Evolutionary conservation across 2,888 invertebrate genomes (phyloP).

Genomic region (Ophraella communa): DNA sequence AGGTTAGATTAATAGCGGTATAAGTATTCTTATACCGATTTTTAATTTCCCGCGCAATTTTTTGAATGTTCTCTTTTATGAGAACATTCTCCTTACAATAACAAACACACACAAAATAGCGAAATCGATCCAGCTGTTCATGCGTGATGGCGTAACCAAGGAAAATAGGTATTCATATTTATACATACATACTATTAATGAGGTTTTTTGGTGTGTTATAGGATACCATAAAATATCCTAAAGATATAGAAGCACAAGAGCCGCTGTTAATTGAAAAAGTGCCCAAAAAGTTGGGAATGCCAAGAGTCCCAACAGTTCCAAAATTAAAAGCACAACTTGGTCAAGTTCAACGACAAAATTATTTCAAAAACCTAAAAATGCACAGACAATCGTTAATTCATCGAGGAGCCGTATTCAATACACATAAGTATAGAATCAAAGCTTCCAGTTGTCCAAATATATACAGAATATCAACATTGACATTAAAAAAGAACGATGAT

Average conservation of each 20-base stretch:
- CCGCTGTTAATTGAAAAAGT: conserved; percentile 38
- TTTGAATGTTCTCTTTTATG: too few species aligned
- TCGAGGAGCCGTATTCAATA: conserved; percentile 84
- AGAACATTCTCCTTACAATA: too few species aligned
- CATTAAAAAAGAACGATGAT: conserved; percentile 79
- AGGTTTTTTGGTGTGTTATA: not conserved
- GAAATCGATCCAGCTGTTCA: too few species aligned
- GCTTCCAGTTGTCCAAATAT: conserved; percentile 94
- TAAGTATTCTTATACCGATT: too few species aligned
- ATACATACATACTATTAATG: too few species aligned
- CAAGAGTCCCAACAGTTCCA: conserved; percentile 22
- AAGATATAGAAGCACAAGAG: conserved; percentile 41
- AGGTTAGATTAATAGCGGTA: too few species aligned
- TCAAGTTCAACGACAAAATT: conserved; percentile 58
- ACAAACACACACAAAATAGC: too few species aligned
- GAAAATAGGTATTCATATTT: too few species aligned
- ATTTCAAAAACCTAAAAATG: conserved; percentile 73
- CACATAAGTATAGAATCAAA: conserved; percentile 79
- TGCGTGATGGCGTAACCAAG: too few species aligned
- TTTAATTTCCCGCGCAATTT: too few species aligned
- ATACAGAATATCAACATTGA: conserved; percentile 84
- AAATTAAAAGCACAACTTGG: conserved; percentile 8
- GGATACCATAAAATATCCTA: conserved; percentile 1
- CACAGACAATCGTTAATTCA: conserved; percentile 86
- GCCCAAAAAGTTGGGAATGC: conserved; percentile 30